Evolutionary conservation across 2,888 invertebrate genomes (phyloP).

Genomic region (Smittia sp.): DNA sequence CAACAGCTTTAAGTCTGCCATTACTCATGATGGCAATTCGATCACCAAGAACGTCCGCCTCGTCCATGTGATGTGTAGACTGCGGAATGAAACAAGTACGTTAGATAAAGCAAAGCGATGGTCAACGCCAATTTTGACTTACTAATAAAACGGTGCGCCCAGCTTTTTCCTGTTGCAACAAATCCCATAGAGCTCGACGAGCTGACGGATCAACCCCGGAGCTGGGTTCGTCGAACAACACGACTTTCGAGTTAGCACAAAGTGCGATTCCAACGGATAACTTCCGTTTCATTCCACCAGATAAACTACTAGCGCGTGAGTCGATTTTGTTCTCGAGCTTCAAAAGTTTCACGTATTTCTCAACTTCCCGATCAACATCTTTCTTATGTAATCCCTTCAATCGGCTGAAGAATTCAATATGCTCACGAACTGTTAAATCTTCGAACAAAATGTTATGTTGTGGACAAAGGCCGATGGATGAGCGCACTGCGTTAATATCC

Average conservation of each 20-base stretch:
- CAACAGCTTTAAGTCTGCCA: slow-evolving; percentile 70
- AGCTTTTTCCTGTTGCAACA: slow-evolving; percentile 64
- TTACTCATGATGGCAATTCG: slow-evolving; percentile 73
- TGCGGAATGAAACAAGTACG: slow-evolving; percentile 60
- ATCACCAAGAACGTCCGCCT: slow-evolving; percentile 76
- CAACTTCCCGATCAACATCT: slow-evolving; percentile 58
- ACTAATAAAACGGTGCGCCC: slow-evolving; percentile 48
- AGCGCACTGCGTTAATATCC: slow-evolving; percentile 60
- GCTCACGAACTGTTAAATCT: slow-evolving; percentile 72
- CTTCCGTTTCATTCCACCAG: slow-evolving; percentile 70
- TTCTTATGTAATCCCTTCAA: slow-evolving; percentile 59
- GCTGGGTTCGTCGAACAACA: slow-evolving; percentile 67
- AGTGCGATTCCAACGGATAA: slow-evolving; percentile 67
- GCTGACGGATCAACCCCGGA: slow-evolving; percentile 78
- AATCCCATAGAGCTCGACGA: slow-evolving; percentile 71
- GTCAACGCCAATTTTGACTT: not conserved
- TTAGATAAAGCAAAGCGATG: too few species aligned
- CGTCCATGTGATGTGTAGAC: slow-evolving; percentile 81
- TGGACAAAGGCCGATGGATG: slow-evolving; percentile 71
- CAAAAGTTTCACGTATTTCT: slow-evolving; percentile 60
- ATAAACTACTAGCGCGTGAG: slow-evolving; percentile 57
- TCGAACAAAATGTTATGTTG: slow-evolving; percentile 77
- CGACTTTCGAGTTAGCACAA: slow-evolving; percentile 65
- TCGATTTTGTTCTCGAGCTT: slow-evolving; percentile 62
- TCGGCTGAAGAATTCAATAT: slow-evolving; percentile 71